Evolutionary conservation across 2,888 invertebrate genomes (phyloP).

Genomic region (Drosophila melanosoma): DNA sequence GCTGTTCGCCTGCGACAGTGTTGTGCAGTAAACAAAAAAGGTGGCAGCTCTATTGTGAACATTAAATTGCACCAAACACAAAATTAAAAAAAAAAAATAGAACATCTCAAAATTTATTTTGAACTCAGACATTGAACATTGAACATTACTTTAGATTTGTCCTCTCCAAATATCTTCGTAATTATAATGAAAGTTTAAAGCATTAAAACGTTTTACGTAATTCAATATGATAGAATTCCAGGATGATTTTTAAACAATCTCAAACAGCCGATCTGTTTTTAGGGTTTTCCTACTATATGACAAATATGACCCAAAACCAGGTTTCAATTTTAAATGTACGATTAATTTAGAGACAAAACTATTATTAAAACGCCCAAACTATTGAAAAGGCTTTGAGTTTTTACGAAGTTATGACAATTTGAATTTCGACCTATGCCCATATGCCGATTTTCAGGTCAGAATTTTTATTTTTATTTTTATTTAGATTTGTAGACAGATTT

Average conservation of each 20-base stretch:
- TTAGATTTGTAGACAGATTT: too few species aligned
- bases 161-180: neutral
- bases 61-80: neutral
- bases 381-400: too few species aligned
- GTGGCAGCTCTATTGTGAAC: constrained; percentile 30
- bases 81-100: neutral
- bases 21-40: constrained; percentile 2
- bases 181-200: neutral
- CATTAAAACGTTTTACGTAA: neutral
- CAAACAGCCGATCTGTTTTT: neutral
- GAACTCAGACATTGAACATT: neutral
- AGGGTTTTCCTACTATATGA: neutral
- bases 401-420: too few species aligned
- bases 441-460: too few species aligned
- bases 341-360: too few species aligned
- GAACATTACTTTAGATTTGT: neutral
- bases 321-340: too few species aligned
- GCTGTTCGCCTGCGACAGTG: constrained; percentile 46
- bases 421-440: too few species aligned
- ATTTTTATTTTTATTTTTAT: too few species aligned
- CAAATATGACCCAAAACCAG: neutral
- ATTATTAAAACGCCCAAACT: too few species aligned
- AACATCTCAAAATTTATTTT: neutral
- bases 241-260: neutral
- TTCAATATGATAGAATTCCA: neutral